phyloP scores from a whole-genome alignment of 1,140 invertebrate genomes.

The Armadillidium nasatum region DNA sequence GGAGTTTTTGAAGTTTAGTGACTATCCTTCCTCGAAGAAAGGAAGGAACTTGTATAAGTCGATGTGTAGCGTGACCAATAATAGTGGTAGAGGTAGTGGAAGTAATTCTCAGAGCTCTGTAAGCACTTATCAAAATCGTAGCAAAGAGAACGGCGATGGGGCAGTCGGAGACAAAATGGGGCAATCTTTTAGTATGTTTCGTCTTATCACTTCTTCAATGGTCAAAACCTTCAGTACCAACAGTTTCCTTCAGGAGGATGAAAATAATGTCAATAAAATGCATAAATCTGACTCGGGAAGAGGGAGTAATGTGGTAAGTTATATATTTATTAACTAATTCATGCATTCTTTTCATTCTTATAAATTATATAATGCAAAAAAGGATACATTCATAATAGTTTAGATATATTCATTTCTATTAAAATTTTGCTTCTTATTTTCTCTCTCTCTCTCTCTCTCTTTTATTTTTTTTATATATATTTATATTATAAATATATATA shows the following conservation, averaged over 20 bases:
- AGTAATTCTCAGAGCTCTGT: background rate
- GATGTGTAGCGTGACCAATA: too few relatives aligned
- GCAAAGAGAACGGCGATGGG: background rate
- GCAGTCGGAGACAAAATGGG: slow-evolving; percentile 29
- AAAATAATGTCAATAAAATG: background rate
- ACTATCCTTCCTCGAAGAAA: too few relatives aligned
- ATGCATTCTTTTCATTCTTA: too few relatives aligned
- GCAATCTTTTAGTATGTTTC: slow-evolving; percentile 20
- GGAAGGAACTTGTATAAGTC: too few relatives aligned
- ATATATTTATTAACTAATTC: too few relatives aligned
- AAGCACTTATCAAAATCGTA: background rate
- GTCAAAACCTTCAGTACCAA: slow-evolving; percentile 27
- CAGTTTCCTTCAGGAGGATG: background rate
- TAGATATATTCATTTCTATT: background rate
- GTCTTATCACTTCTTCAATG: slow-evolving; percentile 38
- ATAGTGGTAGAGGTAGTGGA: too few relatives aligned
- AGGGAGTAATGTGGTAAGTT: background rate
- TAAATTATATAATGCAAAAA: too few relatives aligned
- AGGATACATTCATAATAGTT: too few relatives aligned
- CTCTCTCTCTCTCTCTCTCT: too few relatives aligned
- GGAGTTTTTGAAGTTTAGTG: too few relatives aligned
- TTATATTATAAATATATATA: too few relatives aligned
- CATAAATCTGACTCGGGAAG: background rate
- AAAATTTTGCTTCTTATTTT: background rate
- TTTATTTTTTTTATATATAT: too few relatives aligned